phyloP scores from a whole-genome alignment of 2,797 vertebrate species.

The Acestrorhynchus altus region DNA sequence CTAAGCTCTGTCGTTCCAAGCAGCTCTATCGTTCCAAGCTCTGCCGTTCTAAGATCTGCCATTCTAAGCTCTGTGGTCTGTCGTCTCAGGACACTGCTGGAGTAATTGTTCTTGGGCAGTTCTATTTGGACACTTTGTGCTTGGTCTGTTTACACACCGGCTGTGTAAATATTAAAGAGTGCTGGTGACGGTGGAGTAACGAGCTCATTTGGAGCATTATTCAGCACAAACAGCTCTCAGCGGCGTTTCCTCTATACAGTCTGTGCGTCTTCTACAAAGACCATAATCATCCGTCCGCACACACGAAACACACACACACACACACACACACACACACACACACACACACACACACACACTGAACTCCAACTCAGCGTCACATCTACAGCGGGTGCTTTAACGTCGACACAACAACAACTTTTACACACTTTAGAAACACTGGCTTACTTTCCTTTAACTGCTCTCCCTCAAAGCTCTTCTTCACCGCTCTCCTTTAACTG shows the following conservation, averaged over 20 bases:
- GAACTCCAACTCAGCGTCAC: too few species aligned
- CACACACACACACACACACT: too few species aligned
- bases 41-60: too few species aligned
- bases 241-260: background rate
- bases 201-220: slow-evolving; percentile 27
- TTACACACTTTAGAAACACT: too few species aligned
- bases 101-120: background rate
- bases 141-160: background rate
- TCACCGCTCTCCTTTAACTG: too few species aligned
- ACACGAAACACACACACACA: too few species aligned
- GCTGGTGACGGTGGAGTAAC: slow-evolving; percentile 15
- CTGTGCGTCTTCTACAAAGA: background rate
- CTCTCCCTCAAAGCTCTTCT: too few species aligned
- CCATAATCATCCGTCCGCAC: background rate
- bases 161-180: slow-evolving; percentile 6
- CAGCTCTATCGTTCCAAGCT: too few species aligned
- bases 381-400: background rate
- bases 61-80: background rate
- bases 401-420: too few species aligned
- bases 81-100: background rate
- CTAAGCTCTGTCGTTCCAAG: background rate
- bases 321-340: background rate
- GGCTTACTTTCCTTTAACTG: too few species aligned
- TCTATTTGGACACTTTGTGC: background rate
- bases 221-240: background rate